Evolutionary conservation across 92 coral and sea anemone genomes (phyloP), one percentile per base, ranked within the genome.

Genomic region (Phymanthus crucifer): DNA sequence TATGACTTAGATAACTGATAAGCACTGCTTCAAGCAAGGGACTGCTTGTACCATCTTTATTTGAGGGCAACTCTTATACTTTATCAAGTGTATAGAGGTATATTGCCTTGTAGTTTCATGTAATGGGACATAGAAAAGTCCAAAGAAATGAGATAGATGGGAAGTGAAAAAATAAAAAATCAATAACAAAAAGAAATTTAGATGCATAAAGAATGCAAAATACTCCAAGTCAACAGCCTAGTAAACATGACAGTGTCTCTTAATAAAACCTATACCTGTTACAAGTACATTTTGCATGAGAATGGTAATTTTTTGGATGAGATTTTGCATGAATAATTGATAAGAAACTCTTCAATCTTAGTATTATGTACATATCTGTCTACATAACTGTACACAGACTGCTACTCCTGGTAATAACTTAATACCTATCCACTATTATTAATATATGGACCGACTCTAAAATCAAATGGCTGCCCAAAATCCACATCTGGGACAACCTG

Each of bases 241-340:
- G 14, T 61, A 6, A 61, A 8, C 33, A 38, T n/a, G n/a, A n/a
- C 23, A 16, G 23, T 5, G 0, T 58, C 33, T 58, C 66, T n/a
- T 58, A n/a, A 26, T 58, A 58, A 26, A 58, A 58, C 8, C 66
- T 58, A 58, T n/a, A 21, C 27, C 68, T 61, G 21, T 29, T 61
- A 61, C 68, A 61, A 21, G 68, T 27, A 61, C 34, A 61, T 27
- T 61, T 61, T 61, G 68, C 9, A 61, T 61, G 68, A 61, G 68
- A 61, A 61, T 61, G 68, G 68, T 61, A 61, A 27, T 26, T 24
- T 24, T 34, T 61, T 61, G 10, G 68, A 11, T 4, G 68, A 61
- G 34, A 61, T 61, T 29, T 27, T 61, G 68, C 68, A 61, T 61
- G 68, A 61, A 29, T n/a, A n/a, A n/a, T 61, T 61, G 32, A 34